Conservation (phyloP, 2,888 invertebrate genomes). For the Orthosia gracilis region DNA sequence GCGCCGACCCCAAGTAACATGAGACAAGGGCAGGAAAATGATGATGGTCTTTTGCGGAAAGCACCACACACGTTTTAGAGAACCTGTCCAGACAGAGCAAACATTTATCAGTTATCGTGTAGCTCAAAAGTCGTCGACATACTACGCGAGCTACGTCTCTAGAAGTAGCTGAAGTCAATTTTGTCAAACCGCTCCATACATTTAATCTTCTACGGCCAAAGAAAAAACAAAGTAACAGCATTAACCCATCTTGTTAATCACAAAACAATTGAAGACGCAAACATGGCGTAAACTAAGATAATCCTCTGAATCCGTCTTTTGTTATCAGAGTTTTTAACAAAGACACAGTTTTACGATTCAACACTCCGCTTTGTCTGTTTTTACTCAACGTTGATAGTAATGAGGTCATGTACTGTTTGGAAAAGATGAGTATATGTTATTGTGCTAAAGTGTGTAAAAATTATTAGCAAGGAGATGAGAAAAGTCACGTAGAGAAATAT, state of each 20-base stretch:
- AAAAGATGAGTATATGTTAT: slow-evolving; percentile 22
- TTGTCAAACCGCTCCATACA: not conserved
- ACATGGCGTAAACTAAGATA: slow-evolving; percentile 66
- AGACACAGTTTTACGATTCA: slow-evolving; percentile 62
- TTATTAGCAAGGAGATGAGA: slow-evolving; percentile 20
- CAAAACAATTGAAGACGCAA: slow-evolving; percentile 45
- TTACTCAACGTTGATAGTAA: slow-evolving; percentile 49
- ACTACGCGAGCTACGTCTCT: too few relatives aligned
- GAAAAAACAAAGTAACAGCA: slow-evolving; percentile 18
- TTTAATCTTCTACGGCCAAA: not conserved
- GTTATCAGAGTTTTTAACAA: slow-evolving; percentile 67
- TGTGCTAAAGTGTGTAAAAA: slow-evolving; percentile 4
- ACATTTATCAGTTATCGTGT: too few relatives aligned
- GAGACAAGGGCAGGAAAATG: too few relatives aligned
- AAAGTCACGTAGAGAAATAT: slow-evolving; percentile 21
- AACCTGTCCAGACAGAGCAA: too few relatives aligned
- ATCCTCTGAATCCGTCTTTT: slow-evolving; percentile 70
- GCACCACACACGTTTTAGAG: too few relatives aligned
- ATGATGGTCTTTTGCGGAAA: too few relatives aligned
- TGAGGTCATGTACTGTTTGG: slow-evolving; percentile 46
- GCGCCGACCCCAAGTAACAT: too few relatives aligned
- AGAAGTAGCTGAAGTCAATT: too few relatives aligned
- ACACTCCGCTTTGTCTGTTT: slow-evolving; percentile 63
- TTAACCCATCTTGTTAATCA: slow-evolving; percentile 15
- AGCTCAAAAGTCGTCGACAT: too few relatives aligned